phyloP scores from a whole-genome alignment of 2,888 invertebrate species.

The Deladenus siricidicola region DNA sequence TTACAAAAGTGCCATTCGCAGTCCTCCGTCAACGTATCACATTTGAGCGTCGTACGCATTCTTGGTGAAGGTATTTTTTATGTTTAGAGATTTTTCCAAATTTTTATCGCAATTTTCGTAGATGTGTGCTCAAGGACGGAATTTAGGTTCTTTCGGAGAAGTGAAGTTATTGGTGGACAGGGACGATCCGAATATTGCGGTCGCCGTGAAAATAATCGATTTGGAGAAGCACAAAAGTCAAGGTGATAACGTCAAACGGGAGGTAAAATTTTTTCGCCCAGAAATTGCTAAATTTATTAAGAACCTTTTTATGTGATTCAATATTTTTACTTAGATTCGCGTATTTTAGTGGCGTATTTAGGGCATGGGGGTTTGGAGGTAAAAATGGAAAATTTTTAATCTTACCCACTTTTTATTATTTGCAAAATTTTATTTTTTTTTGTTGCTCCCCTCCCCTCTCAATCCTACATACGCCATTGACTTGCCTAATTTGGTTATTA shows the following conservation, averaged over 20 bases:
- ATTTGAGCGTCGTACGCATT: constrained; percentile 1
- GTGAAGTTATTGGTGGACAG: constrained; percentile 35
- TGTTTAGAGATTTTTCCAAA: not conserved
- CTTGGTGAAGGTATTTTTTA: constrained; percentile 6
- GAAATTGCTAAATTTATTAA: no score
- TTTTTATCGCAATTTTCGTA: constrained; percentile 5
- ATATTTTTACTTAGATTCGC: no score
- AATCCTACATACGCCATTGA: no score
- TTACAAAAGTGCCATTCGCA: no score
- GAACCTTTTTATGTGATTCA: no score
- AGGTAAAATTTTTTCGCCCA: constrained; percentile 7
- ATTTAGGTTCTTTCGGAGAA: constrained; percentile 48
- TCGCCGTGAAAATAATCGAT: constrained; percentile 40
- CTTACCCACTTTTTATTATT: no score
- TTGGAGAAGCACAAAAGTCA: constrained; percentile 7
- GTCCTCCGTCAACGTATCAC: constrained; percentile 2
- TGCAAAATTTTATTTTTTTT: no score
- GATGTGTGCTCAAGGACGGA: constrained; percentile 28
- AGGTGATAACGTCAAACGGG: not conserved
- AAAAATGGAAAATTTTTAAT: no score
- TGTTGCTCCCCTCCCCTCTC: no score
- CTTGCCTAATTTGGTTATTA: no score
- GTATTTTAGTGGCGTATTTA: no score
- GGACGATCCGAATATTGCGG: constrained; percentile 20
- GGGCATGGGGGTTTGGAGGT: no score